Evolutionary conservation across 2,888 invertebrate genomes (phyloP), one percentile per base, ranked within the genome.

Genomic region (Polyploca ridens): DNA sequence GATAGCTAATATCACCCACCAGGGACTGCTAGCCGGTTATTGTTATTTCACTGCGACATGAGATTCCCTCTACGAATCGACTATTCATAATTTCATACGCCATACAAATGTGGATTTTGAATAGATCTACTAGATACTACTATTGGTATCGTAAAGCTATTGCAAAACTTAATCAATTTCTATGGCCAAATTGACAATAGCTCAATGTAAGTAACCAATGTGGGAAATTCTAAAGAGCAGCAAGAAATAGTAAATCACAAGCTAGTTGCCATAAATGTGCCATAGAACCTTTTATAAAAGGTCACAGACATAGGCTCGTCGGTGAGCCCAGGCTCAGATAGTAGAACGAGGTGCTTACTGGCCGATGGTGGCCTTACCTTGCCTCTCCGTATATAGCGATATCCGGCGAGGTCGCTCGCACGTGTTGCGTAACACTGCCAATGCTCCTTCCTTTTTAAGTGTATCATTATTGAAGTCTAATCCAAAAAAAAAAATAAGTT

Each of bases 351-450:
- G 79, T 81, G 81, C 79, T 83, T 87, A 88, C 88, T 86, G 87
- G 80, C 82, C 83, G 84, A 79, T 84, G 87, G 82, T 84, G 84
- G 87, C 82, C 84, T 90, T 83, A 88, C 92, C 93, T 93, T 90
- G 90, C 76, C 74, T 79, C 77, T 67, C 92, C 92, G 83, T 90
- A 89, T 89, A 90, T 82, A 90, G 91, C 78, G 78, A 85, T 90
- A 90, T 87, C 85, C 79, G 85, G 77, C 91, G 91, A 92, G 93
- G 92, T 85, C 90, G 82, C 81, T 75, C 19, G 41, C 54, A 73
- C 78, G 75, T 72, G 81, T 87, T 88, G 85, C 83, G 85, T 87
- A 90, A 88, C 82, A 74, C 77, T 73, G 78, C 79, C 81, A 77
- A 76, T 82, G 83, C 79, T 83, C 84, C 84, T 81, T 83, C 86